Conservation (phyloP, 2,797 vertebrate genomes). For the Aplochiton taeniatus region DNA sequence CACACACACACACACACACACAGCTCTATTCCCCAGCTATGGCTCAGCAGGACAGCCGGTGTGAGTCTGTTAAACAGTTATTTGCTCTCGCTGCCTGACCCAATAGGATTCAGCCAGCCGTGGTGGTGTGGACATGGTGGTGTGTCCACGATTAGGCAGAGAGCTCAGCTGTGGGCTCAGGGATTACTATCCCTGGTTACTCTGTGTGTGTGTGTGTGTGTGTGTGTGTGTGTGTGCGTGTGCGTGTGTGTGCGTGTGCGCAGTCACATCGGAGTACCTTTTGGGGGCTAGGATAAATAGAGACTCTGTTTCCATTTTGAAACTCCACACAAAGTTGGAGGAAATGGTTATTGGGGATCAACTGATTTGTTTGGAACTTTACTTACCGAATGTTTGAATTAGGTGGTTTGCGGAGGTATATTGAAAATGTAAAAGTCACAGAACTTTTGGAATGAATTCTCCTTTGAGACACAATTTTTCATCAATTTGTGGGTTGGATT, state of each 20-base stretch:
- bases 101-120: constrained; percentile 70
- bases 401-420: neutral
- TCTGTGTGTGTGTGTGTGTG: constrained; percentile 42
- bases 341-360: neutral
- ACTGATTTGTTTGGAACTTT: constrained; percentile 3
- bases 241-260: no score
- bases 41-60: constrained; percentile 18
- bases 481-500: no score
- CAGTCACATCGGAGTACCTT: constrained; percentile 22
- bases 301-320: constrained; percentile 25
- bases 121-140: constrained; percentile 62
- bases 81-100: constrained; percentile 70
- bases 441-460: no score
- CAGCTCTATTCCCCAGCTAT: neutral
- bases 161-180: constrained; percentile 52
- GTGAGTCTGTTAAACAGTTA: constrained; percentile 63
- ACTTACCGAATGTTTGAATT: neutral
- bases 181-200: constrained; percentile 46
- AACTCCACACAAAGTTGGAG: constrained; percentile 26
- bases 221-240: constrained; percentile 6
- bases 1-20: constrained; percentile 9
- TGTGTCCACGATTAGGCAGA: constrained; percentile 55
- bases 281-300: constrained; percentile 36
- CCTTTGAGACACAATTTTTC: no score
- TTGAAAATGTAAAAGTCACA: neutral